Evolutionary conservation across 2,797 vertebrate genomes (phyloP).

Genomic region (Syndactyla subalaris): DNA sequence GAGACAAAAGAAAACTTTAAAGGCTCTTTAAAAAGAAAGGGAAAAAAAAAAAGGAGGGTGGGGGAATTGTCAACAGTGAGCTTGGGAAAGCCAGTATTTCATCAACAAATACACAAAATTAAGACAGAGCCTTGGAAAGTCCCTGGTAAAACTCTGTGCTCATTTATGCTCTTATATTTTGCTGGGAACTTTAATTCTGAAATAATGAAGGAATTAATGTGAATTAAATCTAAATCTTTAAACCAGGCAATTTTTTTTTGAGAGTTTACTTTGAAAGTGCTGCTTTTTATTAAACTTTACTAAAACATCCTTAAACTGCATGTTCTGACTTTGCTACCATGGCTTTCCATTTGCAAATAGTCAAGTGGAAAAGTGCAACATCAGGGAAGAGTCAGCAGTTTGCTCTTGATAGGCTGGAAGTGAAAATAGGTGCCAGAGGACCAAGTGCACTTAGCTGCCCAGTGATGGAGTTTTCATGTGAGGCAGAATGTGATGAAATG

Average conservation of each 20-base stretch:
- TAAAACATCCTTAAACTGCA: not conserved
- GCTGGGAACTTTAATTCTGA: not conserved
- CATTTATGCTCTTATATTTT: not conserved
- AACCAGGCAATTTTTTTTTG: not conserved
- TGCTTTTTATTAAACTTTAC: not conserved
- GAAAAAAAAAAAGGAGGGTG: accelerated
- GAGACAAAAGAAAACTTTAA: not conserved
- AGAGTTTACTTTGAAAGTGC: not conserved
- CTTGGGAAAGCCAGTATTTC: constrained; percentile 17
- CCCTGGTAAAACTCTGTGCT: constrained; percentile 4
- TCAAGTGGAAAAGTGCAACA: not conserved
- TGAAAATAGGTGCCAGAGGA: not conserved
- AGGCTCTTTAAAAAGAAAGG: not conserved
- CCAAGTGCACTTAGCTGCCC: not conserved
- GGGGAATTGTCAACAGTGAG: not conserved
- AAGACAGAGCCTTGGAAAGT: constrained; percentile 34
- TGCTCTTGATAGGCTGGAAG: not conserved
- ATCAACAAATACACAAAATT: not conserved
- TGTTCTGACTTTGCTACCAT: not conserved
- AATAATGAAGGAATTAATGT: not conserved
- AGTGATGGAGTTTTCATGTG: not conserved
- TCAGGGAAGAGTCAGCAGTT: not conserved
- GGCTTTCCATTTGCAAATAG: not conserved
- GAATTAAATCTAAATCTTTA: not conserved
- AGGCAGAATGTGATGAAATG: not conserved